Percentiles rank a stretch among this genome's conserved stretches.
These are phyloP conservation scores for Girardinus metallicus DNA, from an alignment of 2,797 vertebrate species.

Conservation along the genomic window DNA sequence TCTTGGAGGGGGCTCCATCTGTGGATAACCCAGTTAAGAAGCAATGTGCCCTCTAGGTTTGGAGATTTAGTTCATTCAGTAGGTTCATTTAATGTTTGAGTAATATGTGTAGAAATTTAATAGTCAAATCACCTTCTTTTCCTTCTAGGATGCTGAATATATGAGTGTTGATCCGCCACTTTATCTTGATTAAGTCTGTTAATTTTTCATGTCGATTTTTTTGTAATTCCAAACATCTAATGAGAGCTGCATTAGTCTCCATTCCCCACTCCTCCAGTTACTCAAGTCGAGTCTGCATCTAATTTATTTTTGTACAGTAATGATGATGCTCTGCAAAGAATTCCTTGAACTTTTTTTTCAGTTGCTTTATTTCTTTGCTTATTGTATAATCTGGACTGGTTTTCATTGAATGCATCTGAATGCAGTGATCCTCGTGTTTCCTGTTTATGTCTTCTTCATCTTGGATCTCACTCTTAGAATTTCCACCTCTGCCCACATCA, in stretches of 20 bases:
- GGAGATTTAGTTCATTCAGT: too few species aligned
- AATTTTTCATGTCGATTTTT: too few species aligned
- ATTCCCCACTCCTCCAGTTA: not conserved
- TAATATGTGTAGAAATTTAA: too few species aligned
- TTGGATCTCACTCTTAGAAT: not conserved
- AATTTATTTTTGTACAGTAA: not conserved
- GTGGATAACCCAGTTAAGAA: too few species aligned
- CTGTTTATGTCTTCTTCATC: not conserved
- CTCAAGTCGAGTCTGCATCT: not conserved
- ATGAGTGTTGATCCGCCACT: too few species aligned
- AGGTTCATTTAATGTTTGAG: too few species aligned
- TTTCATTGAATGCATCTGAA: not conserved
- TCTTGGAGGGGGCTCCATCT: too few species aligned
- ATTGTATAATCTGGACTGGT: not conserved
- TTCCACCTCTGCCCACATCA: not conserved
- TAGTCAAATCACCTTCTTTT: too few species aligned
- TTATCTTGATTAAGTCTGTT: too few species aligned
- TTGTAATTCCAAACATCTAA: too few species aligned
- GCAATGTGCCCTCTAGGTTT: too few species aligned
- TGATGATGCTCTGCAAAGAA: not conserved
- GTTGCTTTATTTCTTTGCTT: not conserved
- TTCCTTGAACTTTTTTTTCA: not conserved
- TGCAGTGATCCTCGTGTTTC: not conserved
- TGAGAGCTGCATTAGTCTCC: not conserved
- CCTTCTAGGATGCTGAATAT: too few species aligned